Percentiles rank a stretch among this genome's conserved stretches.
Conservation (phyloP, 2,888 invertebrate genomes). For the Campoplex capitator region DNA sequence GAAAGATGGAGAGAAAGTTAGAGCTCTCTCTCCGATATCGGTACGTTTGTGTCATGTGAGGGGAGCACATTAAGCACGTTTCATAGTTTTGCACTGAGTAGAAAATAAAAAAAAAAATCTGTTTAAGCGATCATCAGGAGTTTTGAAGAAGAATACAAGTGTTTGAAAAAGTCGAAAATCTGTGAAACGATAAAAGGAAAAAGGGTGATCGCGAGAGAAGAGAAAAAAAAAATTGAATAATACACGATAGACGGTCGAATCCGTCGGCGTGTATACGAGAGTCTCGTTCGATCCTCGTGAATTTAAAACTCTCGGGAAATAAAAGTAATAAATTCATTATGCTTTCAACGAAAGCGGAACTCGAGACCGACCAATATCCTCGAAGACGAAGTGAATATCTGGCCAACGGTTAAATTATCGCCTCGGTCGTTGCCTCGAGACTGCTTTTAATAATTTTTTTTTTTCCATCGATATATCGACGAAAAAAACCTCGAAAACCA, state of each 20-base stretch:
- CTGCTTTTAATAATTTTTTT: background rate
- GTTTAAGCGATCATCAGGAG: background rate
- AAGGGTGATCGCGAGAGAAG: background rate
- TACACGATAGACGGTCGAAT: background rate
- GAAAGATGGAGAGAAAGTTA: background rate
- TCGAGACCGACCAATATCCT: slow-evolving; percentile 59
- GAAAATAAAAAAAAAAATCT: slow-evolving; percentile 1
- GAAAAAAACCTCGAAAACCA: background rate
- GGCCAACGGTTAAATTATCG: slow-evolving; percentile 73
- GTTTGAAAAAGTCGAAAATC: background rate
- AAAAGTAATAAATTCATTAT: slow-evolving; percentile 52
- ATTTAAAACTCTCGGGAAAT: background rate
- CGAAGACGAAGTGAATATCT: slow-evolving; percentile 69
- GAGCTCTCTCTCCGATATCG: background rate
- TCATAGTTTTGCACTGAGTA: background rate
- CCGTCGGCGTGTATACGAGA: background rate
- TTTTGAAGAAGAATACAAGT: background rate
- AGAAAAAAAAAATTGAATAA: background rate
- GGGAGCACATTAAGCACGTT: background rate
- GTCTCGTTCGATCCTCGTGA: background rate
- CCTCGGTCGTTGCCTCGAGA: background rate
- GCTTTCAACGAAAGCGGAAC: slow-evolving; percentile 56
- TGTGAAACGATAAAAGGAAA: background rate
- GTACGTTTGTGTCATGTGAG: slow-evolving; percentile 34
- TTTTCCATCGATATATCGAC: background rate